Evolutionary conservation across 2,888 invertebrate species (phyloP).

Genomic region (Penaeus monodon): DNA sequence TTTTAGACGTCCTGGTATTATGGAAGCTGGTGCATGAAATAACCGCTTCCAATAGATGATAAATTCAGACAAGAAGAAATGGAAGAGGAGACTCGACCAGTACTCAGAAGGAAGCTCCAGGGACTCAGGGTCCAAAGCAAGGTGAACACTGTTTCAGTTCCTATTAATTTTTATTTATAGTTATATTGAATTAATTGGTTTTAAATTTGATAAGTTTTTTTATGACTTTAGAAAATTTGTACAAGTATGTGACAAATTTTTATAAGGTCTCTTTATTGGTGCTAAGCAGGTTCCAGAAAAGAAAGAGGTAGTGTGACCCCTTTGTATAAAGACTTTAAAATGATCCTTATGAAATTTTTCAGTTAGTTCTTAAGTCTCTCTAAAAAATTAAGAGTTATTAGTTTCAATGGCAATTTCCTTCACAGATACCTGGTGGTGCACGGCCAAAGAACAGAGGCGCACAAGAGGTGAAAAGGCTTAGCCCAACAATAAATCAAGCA

Average conservation of each 20-base stretch:
- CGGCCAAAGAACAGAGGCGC: slow-evolving; percentile 29
- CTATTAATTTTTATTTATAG: background rate
- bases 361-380: no score
- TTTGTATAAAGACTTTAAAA: no score
- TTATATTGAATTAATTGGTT: background rate
- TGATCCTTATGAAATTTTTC: no score
- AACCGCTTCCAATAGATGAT: slow-evolving; percentile 17
- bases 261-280: no score
- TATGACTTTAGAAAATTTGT: no score
- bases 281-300: no score
- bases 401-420: no score
- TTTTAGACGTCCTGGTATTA: slow-evolving; percentile 45
- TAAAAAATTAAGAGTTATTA: no score
- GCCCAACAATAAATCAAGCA: background rate
- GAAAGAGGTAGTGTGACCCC: no score
- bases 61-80: slow-evolving; percentile 25
- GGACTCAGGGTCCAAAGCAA: background rate
- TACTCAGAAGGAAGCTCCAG: background rate
- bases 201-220: background rate
- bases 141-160: background rate
- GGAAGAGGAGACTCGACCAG: background rate
- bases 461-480: slow-evolving; percentile 45
- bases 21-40: slow-evolving; percentile 45
- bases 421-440: background rate
- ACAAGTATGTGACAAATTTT: no score